Base-by-base conservation (phyloP, 2,888 invertebrate genomes). In the Harmothoe impar region DNA sequence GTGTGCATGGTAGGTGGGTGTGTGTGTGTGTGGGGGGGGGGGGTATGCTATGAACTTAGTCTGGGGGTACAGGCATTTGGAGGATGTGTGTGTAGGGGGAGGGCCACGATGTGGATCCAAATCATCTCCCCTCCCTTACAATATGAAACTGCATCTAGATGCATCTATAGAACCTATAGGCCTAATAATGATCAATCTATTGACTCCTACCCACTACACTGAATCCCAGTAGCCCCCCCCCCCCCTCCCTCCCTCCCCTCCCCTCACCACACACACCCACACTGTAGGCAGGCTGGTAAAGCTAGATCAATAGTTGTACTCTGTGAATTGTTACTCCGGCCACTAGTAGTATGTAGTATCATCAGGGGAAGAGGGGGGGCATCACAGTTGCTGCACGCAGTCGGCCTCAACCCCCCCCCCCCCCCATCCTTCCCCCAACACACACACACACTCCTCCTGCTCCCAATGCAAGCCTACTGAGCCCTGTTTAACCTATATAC, bases 291-390 rank as follows among this genome's bases (percentile, higher is more conserved):
- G 15, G 25, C 72, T 72, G 72, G 72, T 62, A n/a, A 15, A 20
- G 62, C 7, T 5, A 15, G 72, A 72, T 72, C 72, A 72, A 72
- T 72, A 72, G 20, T 72, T 72, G 72, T 72, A 72, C 72, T 72
- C 72, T 15, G 15, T 72, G 72, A 72, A 72, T 72, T 72, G 72
- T 29, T 72, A 72, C 62, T 62, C 62, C 23, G 20, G 20, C 43
- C 43, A 43, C 43, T 43, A 62, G 62, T n/a, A 62, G 0, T 62
- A 15, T 12, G 62, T 62, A 62, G 62, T 43, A 43, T 43, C 43
- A 43, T 10, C 43, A 43, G 43, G 43, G 43, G 43, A 43, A 43
- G 43, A 10, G 43, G 43, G 43, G 43, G 43, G 43, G 43, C 43
- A 43, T 43, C 62, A 62, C 12, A 15, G 20, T 43, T 43, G 62